Conservation (phyloP, 1,140 invertebrate species). For the Anadara kagoshimensis region DNA sequence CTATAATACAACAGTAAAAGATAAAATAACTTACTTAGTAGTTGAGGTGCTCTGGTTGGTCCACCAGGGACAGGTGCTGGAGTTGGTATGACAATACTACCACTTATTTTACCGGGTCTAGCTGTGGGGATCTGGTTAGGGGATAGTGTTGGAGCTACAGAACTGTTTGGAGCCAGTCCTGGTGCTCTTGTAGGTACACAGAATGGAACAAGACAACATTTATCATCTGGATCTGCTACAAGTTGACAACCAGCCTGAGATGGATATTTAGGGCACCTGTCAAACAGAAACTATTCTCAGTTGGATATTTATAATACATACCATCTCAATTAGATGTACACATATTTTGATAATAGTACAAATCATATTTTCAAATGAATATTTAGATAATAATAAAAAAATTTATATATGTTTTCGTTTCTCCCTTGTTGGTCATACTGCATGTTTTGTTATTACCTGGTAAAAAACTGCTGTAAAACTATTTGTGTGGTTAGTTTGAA, state of each 20-base stretch:
- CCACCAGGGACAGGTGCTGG: slow-evolving; percentile 50
- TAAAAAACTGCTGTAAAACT: too few relatives aligned
- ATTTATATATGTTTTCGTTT: too few relatives aligned
- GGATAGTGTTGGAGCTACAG: slow-evolving; percentile 21
- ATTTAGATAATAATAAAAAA: too few relatives aligned
- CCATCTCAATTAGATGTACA: too few relatives aligned
- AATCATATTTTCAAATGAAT: neutral
- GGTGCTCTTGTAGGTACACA: slow-evolving; percentile 37
- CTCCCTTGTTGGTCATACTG: too few relatives aligned
- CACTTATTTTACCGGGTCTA: slow-evolving; percentile 48
- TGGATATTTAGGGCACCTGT: slow-evolving; percentile 57
- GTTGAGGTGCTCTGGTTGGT: slow-evolving; percentile 37
- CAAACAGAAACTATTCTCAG: neutral
- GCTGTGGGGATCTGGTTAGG: slow-evolving; percentile 49
- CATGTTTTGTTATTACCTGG: too few relatives aligned
- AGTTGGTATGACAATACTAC: slow-evolving; percentile 47
- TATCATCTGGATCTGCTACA: slow-evolving; percentile 50
- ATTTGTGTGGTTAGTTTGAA: too few relatives aligned
- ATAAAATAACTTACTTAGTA: slow-evolving; percentile 43
- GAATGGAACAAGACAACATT: slow-evolving; percentile 54
- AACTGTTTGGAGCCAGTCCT: too few relatives aligned
- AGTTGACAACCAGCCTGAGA: slow-evolving; percentile 50
- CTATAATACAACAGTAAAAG: neutral
- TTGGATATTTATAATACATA: too few relatives aligned
- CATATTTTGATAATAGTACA: neutral